Evolutionary conservation across 1,140 invertebrate genomes (phyloP), one percentile per base, ranked within the genome.

Genomic region (Papilio glaucus): DNA sequence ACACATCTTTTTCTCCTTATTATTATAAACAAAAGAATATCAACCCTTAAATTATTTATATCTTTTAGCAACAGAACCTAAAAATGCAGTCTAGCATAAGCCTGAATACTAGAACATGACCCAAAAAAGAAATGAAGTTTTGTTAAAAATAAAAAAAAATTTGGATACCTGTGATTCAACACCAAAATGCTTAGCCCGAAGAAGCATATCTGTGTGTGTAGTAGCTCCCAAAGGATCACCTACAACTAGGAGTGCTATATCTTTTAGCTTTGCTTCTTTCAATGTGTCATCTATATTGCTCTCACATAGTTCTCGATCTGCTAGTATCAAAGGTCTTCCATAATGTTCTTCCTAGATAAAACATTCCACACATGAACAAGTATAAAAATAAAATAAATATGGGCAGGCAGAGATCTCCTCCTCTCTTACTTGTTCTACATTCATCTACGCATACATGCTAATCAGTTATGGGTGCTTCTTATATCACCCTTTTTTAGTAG

Each of bases 281-380:
- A 99, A 93, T 80, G 99, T 97, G 73, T 96, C 95, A 93, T 98
- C 97, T 53, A 97, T 96, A 33, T 95, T 95, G 91, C 96, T 96
- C 93, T 99, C 99, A 37, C 99, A 98, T 77, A 98, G 93, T 85
- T 99, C 98, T 80, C 99, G 93, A 90, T 99, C 99, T 21, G 99
- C 99, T 38, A 98, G 76, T 72, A 98, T 95, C 18, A 99, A 83
- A 72, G 95, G 89, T 77, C 96, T 94, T 18, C 95, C 96, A 93
- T 98, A 99, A 93, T 97, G 98, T 78, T 95, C 88, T 94, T 98
- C 97, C 97, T 98, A 92, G 88, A 77, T 71, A 71, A 67, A 45
- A 49, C 12, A n/a, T 72, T 65, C 15, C 37, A 9, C 37, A 63
- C n/a, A n/a, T n/a, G n/a, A n/a, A n/a, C n/a, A n/a, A n/a, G n/a